Percentiles rank a stretch among this genome's conserved stretches.
phyloP scores from a whole-genome alignment of 2,113 vertebrate genomes.

The Natator depressus region DNA sequence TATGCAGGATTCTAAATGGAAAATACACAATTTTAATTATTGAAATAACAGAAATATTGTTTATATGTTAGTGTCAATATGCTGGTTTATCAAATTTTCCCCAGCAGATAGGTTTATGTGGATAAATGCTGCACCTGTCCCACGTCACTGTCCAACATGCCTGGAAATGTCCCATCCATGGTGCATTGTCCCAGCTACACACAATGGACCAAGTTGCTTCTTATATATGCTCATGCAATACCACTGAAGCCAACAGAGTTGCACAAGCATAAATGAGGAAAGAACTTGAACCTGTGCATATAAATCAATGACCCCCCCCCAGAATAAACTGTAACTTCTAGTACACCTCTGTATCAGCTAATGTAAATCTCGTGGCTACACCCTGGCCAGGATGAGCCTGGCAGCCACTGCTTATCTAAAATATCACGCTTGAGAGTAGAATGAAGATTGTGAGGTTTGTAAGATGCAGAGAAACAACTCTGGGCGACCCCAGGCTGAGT shows the following conservation, averaged over 20 bases:
- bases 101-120: neutral
- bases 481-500: neutral
- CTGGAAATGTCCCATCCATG: neutral
- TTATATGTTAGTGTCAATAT: neutral
- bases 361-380: neutral
- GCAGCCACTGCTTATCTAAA: neutral
- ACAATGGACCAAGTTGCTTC: neutral
- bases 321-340: neutral
- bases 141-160: fast-evolving
- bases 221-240: fast-evolving
- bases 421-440: neutral
- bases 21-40: neutral
- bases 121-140: fast-evolving
- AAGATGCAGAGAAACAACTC: neutral
- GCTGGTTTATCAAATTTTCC: neutral
- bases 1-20: neutral
- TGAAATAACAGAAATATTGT: neutral
- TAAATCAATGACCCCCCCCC: neutral
- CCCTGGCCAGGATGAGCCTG: neutral
- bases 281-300: fast-evolving
- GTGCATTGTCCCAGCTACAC: neutral
- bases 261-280: neutral
- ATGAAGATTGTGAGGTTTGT: neutral
- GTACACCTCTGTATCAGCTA: neutral
- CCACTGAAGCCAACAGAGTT: neutral